Evolutionary conservation across 2,888 invertebrate genomes (phyloP).

Genomic region (Apoderus coryli): DNA sequence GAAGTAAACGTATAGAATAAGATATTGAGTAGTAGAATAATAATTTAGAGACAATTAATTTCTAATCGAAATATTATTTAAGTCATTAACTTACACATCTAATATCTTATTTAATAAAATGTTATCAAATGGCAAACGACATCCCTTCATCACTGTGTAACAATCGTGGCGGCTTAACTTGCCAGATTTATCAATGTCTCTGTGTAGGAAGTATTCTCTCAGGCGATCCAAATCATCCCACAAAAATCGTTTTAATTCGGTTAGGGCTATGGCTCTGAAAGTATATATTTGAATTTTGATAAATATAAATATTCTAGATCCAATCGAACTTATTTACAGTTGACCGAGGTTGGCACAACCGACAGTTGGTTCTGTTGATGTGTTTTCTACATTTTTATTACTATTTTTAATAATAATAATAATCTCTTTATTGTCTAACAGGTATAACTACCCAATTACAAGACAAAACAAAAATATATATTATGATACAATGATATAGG

Average conservation of each 20-base stretch:
- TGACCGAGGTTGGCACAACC: too few relatives aligned
- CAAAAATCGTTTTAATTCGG: conserved; percentile 52
- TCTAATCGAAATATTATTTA: too few relatives aligned
- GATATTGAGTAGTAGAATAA: neutral
- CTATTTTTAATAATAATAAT: too few relatives aligned
- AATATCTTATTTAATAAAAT: conserved; percentile 57
- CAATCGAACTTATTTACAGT: too few relatives aligned
- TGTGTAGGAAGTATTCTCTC: conserved; percentile 42
- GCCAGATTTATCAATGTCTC: conserved; percentile 42
- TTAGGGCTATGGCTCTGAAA: conserved; percentile 51
- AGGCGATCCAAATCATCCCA: conserved; percentile 56
- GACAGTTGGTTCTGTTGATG: too few relatives aligned
- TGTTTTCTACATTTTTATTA: too few relatives aligned
- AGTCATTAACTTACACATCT: conserved; percentile 42
- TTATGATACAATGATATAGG: too few relatives aligned
- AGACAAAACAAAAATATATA: too few relatives aligned
- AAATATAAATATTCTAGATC: too few relatives aligned
- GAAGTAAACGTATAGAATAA: neutral
- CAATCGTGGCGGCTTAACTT: conserved; percentile 42
- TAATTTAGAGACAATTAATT: too few relatives aligned
- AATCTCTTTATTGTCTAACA: too few relatives aligned
- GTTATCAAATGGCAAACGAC: conserved; percentile 50
- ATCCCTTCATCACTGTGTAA: conserved; percentile 50
- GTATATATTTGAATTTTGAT: conserved; percentile 6
- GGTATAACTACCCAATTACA: too few relatives aligned